Base-by-base conservation (phyloP, 1,140 invertebrate genomes). In the Callitettix versicolor region DNA sequence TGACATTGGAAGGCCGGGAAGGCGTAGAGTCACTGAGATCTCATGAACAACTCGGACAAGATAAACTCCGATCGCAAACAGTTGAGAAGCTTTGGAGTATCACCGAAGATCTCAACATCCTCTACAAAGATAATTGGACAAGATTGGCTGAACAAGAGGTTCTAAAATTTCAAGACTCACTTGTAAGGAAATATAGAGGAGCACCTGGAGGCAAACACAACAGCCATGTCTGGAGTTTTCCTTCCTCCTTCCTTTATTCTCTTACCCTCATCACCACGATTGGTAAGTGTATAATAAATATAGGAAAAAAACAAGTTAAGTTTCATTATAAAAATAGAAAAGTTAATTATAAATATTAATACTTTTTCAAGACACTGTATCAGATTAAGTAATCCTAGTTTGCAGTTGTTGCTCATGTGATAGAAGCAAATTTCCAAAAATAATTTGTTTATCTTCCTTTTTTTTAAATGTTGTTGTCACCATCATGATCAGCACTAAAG, bases 41-140 rank as follows among this genome's bases (percentile, higher is more conserved):
- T 40, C 30, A 30, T 30, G 26, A 30, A 30, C 26, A 30, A 30
- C 26, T 30, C 3, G 56, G 55, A 6, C 52, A 60, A 40, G 58
- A 65, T 26, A 51, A 56, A 42, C 61, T 78, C 38, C 66, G 76
- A 15, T 64, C 72, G 0, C 68, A 73, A 60, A 88, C 86, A 1
- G 86, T 91, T 0, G 85, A 86, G 66, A 79, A 81, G 17, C 72
- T 95, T 24, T 96, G 93, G 93, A 88, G 88, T 43, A 91, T 95
- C 59, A 95, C 93, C 0, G 88, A 94, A 69, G 85, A 90, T 65
- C 77, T 96, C 14, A 95, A 95, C 66, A 92, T 95, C 58, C 72
- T 96, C 12, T 94, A 95, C 68, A 88, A 90, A 63, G 88, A 93
- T 61, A 95, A 96, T 69, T 96, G 91, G 92, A 95, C 91, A 1